Percentiles rank a stretch among this genome's conserved stretches.
Conservation (phyloP, 2,888 invertebrate species). For the Nephrotoma flavescens region DNA sequence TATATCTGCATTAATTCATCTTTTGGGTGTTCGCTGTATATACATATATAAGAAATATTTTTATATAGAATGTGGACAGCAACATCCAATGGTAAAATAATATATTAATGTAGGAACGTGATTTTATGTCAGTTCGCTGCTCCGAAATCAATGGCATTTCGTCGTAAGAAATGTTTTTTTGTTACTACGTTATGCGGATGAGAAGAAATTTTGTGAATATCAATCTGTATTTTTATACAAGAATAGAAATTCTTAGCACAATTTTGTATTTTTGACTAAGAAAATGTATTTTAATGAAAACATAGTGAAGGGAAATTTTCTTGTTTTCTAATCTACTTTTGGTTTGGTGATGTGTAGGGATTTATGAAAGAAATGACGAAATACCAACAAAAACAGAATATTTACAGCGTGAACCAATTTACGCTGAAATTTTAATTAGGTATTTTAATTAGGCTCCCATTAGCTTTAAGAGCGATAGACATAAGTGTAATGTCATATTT, state of each 20-base stretch:
- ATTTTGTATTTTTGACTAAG: not conserved
- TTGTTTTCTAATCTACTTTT: too few species aligned
- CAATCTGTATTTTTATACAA: not conserved
- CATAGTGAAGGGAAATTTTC: too few species aligned
- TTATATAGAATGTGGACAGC: not conserved
- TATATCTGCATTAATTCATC: not conserved
- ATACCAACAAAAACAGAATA: too few species aligned
- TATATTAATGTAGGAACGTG: not conserved
- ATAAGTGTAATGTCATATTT: too few species aligned
- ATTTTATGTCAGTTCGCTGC: not conserved
- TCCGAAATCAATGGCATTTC: not conserved
- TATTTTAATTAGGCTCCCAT: too few species aligned
- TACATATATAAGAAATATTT: not conserved
- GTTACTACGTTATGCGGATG: not conserved
- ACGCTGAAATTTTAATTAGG: too few species aligned
- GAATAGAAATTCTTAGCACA: not conserved
- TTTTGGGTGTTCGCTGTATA: not conserved
- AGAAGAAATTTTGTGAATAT: not conserved
- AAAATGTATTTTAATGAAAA: too few species aligned
- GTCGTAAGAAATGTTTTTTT: not conserved
- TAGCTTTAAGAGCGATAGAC: too few species aligned
- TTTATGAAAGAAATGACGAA: too few species aligned
- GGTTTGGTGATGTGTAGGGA: too few species aligned
- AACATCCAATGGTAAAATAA: not conserved
- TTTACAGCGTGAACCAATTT: too few species aligned